Conservation (phyloP, 1,140 invertebrate species). For the Wasmannia auropunctata region DNA sequence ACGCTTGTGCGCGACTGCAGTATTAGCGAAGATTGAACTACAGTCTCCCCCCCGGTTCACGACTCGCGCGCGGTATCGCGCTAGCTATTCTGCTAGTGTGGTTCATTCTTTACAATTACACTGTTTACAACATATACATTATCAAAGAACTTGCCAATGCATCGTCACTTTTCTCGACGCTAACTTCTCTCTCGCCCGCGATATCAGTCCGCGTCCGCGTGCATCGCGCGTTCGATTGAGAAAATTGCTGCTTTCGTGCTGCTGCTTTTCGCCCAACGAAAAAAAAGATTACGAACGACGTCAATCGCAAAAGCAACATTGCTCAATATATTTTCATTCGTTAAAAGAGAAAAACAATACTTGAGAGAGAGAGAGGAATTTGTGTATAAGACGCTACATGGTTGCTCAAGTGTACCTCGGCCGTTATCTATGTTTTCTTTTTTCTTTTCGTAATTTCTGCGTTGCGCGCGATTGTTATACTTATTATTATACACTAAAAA, state of each 20-base stretch:
- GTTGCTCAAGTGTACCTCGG: background rate
- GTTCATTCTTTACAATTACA: slow-evolving; percentile 17
- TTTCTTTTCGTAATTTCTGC: background rate
- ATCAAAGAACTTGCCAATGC: slow-evolving; percentile 12
- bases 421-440: background rate
- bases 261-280: background rate
- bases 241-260: background rate
- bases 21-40: background rate
- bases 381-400: background rate
- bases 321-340: slow-evolving; percentile 1
- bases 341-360: background rate
- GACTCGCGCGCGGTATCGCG: background rate
- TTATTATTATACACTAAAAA: slow-evolving; percentile 22
- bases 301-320: slow-evolving; percentile 25
- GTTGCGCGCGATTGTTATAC: background rate
- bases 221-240: background rate
- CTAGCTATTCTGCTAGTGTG: background rate
- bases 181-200: background rate
- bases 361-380: background rate
- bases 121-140: slow-evolving; percentile 29
- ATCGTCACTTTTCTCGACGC: background rate
- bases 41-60: background rate
- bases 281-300: slow-evolving; percentile 22
- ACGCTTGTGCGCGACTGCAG: background rate
- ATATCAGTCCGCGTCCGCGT: background rate